phyloP scores from a whole-genome alignment of 2,113 vertebrate species.

The Aptenodytes forsteri region DNA sequence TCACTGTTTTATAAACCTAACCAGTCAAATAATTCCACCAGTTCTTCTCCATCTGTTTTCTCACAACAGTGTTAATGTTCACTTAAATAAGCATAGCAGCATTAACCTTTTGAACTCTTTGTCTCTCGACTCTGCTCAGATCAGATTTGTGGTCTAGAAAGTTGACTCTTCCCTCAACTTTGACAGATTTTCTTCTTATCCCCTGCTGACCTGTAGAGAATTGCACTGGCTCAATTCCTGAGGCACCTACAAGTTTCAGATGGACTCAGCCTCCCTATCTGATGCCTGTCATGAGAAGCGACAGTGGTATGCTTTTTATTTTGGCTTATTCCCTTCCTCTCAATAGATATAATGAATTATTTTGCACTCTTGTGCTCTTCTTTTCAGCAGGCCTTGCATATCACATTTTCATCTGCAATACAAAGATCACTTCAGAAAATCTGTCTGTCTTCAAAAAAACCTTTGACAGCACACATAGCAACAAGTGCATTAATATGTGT shows the following conservation, averaged over 20 bases:
- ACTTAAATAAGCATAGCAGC: conserved; percentile 17
- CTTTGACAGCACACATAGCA: background rate
- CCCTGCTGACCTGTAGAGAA: conserved; percentile 33
- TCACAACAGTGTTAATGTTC: conserved; percentile 25
- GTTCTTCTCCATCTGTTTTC: conserved; percentile 18
- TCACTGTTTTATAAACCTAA: background rate
- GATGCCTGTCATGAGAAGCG: background rate
- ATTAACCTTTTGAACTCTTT: conserved; percentile 55
- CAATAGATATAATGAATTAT: background rate
- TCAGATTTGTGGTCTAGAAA: conserved; percentile 35
- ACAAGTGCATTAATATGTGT: background rate
- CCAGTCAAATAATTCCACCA: background rate
- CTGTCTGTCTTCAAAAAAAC: background rate
- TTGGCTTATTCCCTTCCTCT: conserved; percentile 22
- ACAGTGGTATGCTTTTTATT: background rate
- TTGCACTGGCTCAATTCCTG: conserved; percentile 37
- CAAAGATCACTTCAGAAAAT: conserved; percentile 18
- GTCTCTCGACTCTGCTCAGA: conserved; percentile 1
- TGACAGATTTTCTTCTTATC: conserved; percentile 53
- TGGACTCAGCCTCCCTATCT: conserved; percentile 24
- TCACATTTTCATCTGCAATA: background rate
- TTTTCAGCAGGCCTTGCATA: background rate
- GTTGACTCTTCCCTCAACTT: conserved; percentile 26
- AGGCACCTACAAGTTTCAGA: conserved; percentile 37
- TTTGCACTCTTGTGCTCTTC: background rate